Conservation (phyloP, 2,113 vertebrate genomes). For the Ornithorhynchus anatinus region DNA sequence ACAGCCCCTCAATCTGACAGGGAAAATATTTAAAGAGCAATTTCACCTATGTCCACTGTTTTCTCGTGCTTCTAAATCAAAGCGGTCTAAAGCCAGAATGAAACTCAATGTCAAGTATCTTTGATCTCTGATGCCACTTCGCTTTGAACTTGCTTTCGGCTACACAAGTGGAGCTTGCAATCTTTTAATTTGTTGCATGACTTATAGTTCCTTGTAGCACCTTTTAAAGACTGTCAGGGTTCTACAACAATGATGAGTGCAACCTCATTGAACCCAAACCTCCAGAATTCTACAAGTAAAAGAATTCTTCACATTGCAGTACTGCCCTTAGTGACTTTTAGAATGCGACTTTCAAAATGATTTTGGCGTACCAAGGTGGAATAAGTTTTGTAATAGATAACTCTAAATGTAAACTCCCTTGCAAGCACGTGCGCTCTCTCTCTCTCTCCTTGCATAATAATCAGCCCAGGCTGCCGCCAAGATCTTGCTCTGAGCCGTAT, state of each 20-base stretch:
- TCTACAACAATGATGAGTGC: conserved; percentile 61
- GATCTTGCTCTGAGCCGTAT: too few relatives aligned
- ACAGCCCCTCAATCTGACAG: not conserved
- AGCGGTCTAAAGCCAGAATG: not conserved
- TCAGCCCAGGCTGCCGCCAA: too few relatives aligned
- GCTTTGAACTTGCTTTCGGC: conserved; percentile 14
- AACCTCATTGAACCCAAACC: conserved; percentile 40
- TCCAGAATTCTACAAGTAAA: conserved; percentile 35
- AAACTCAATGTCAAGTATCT: conserved; percentile 4
- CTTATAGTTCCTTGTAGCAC: conserved; percentile 59
- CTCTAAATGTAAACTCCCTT: too few relatives aligned
- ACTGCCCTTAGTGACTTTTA: conserved; percentile 29
- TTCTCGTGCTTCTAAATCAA: not conserved
- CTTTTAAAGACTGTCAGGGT: conserved; percentile 57
- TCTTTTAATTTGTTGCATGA: conserved; percentile 57
- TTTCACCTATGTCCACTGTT: not conserved
- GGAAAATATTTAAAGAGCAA: conserved; percentile 4
- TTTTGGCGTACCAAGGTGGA: too few relatives aligned
- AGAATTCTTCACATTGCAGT: conserved; percentile 39
- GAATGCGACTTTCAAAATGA: conserved; percentile 8
- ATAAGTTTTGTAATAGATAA: too few relatives aligned
- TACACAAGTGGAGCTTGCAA: conserved; percentile 35
- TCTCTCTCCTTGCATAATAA: too few relatives aligned
- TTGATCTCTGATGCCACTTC: not conserved
- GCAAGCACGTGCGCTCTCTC: too few relatives aligned